Conservation (phyloP, 2,888 invertebrate genomes). For the Rosalia funebris region DNA sequence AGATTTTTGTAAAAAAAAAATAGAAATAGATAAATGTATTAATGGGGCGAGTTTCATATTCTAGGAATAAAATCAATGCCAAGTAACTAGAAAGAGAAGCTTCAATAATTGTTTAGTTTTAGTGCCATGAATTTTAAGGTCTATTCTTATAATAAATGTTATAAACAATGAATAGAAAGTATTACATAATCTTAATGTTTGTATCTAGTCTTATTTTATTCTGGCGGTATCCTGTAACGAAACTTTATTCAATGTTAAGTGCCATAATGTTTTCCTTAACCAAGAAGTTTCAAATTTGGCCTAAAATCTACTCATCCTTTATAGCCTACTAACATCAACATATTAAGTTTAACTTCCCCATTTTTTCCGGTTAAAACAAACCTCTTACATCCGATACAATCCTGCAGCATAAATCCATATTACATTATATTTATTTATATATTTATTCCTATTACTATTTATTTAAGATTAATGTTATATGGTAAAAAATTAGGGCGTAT, state of each 20-base stretch:
- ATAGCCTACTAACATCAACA: constrained; percentile 2
- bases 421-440: neutral
- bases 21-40: constrained; percentile 1
- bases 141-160: constrained; percentile 24
- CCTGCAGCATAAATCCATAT: neutral
- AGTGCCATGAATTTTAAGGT: constrained; percentile 23
- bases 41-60: neutral
- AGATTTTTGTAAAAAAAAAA: neutral
- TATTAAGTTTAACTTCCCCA: neutral
- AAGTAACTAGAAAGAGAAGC: neutral
- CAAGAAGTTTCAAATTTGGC: constrained; percentile 26
- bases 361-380: constrained; percentile 4
- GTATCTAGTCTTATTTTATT: constrained; percentile 41
- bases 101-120: too few relatives aligned
- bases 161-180: constrained; percentile 26
- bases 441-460: neutral
- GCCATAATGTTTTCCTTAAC: constrained; percentile 26
- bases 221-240: constrained; percentile 8
- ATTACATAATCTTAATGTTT: constrained; percentile 39
- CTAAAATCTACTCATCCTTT: constrained; percentile 14
- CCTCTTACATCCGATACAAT: neutral
- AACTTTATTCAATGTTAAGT: constrained; percentile 20
- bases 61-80: neutral
- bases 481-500: too few relatives aligned
- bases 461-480: neutral